These are phyloP conservation scores for Labeo rohita DNA, from an alignment of 2,113 vertebrate species.

Conservation along the genomic window DNA sequence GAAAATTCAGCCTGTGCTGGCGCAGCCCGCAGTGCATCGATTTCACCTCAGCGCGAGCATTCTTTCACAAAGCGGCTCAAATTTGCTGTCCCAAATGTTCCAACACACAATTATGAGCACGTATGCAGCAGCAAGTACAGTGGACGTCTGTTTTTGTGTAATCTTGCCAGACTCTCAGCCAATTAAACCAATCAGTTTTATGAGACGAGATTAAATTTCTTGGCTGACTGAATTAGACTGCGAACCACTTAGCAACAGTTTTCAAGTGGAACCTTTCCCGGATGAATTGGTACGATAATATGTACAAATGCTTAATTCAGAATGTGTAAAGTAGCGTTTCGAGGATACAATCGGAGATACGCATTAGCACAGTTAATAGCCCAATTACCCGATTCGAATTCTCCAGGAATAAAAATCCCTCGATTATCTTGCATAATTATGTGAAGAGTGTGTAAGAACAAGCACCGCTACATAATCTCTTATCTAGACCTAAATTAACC, in stretches of 20 bases:
- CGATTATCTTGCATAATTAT: not conserved
- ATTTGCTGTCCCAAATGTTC: not conserved
- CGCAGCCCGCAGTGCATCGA: slow-evolving; percentile 31
- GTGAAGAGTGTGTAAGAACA: slow-evolving; percentile 1
- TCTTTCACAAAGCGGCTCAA: not conserved
- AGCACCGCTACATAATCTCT: not conserved
- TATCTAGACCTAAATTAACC: slow-evolving; percentile 13
- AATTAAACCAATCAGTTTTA: slow-evolving; percentile 43
- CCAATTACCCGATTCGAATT: not conserved
- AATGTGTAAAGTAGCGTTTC: slow-evolving; percentile 16
- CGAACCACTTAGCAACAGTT: slow-evolving; percentile 18
- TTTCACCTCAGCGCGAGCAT: slow-evolving; percentile 32
- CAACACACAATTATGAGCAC: not conserved
- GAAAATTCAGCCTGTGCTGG: slow-evolving; percentile 43
- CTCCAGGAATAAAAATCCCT: not conserved
- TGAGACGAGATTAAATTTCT: slow-evolving; percentile 35
- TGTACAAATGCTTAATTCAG: slow-evolving; percentile 35
- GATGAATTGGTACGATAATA: slow-evolving; percentile 2
- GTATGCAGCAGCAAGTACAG: slow-evolving; percentile 12
- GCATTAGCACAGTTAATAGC: slow-evolving; percentile 12
- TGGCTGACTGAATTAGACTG: slow-evolving; percentile 28
- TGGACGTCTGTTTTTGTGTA: slow-evolving; percentile 21
- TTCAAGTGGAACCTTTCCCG: slow-evolving; percentile 24
- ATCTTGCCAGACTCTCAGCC: slow-evolving; percentile 29
- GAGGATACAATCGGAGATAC: not conserved